Base-by-base conservation (phyloP, 2,113 vertebrate species). In the Caranx ignobilis region DNA sequence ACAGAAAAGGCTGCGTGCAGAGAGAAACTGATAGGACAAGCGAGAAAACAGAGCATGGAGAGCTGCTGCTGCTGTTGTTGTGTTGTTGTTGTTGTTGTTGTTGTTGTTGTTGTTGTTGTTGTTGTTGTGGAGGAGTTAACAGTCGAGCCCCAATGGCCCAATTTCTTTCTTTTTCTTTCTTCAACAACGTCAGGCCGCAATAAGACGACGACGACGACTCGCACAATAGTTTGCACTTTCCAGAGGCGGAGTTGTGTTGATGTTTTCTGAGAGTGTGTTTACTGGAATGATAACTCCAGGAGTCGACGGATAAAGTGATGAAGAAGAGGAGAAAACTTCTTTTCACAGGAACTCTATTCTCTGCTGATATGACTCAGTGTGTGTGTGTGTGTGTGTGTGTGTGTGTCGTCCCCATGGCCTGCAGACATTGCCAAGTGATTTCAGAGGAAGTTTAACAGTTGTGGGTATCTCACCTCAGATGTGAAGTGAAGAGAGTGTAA, bases 41-140 rank as follows among this genome's bases (percentile, higher is more conserved):
- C 2, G 41, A 83, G 77, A 77, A 88, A 86, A 57, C 75, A 80
- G 68, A 83, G 71, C 39, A 26, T 6, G 52, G 19, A 63, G 60
- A 57, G 48, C 26, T 26, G 26, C 26, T 26, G 26, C 26, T 26
- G 26, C 26, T 26, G 47, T 1, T 47, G 16, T n/a, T 26, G 59
- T 56, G 65, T 48, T 6, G 16, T 26, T 26, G 59, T 56, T 55
- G 43, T 1, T 41, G 16, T n/a, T 26, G 59, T 57, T 56, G 65
- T 48, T 6, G 16, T 26, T 26, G 59, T 56, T 55, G 43, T 1
- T 41, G 45, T 48, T 41, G 76, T 65, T 57, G 67, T 45, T 6
- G 16, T 31, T 31, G 59, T 57, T 56, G 65, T 48, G 63, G 69
- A 60, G 1, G 31, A 65, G 71, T 37, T 71, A 62, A 85, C 61